Percentiles rank a stretch among this genome's conserved stretches.
Conservation (phyloP, 2,888 invertebrate species). For the Lepidochitona cinerea region DNA sequence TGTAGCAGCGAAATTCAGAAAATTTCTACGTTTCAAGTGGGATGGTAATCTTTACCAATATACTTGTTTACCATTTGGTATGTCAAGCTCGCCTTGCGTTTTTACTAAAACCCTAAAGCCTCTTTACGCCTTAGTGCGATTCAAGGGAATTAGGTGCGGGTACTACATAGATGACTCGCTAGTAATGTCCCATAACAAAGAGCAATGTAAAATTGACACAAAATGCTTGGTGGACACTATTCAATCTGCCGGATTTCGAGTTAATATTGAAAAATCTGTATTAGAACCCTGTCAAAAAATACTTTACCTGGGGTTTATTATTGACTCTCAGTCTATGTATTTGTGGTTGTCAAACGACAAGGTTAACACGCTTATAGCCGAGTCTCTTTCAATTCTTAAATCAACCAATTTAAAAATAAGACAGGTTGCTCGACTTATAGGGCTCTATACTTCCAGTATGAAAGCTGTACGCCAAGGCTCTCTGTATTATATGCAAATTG, state of each 20-base stretch:
- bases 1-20: slow-evolving; percentile 12
- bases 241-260: neutral
- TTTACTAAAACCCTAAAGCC: slow-evolving; percentile 4
- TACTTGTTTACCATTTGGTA: neutral
- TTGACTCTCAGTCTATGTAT: neutral
- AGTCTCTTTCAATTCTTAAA: neutral
- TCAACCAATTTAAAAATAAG: neutral
- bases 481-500: neutral
- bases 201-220: neutral
- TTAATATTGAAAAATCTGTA: neutral
- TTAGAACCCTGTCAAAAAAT: neutral
- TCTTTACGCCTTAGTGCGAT: neutral
- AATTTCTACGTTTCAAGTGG: slow-evolving; percentile 24
- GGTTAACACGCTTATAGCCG: neutral
- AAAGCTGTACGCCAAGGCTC: neutral
- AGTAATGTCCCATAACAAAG: neutral
- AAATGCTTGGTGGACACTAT: neutral
- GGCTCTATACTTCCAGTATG: neutral
- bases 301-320: neutral
- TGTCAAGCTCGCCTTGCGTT: neutral
- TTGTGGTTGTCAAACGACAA: neutral
- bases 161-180: neutral
- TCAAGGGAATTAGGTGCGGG: neutral
- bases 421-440: neutral
- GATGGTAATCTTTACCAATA: slow-evolving; percentile 5